Percentiles rank a stretch among this genome's conserved stretches.
phyloP scores from a whole-genome alignment of 2,888 invertebrate genomes.

The Bhutanitis thaidina region DNA sequence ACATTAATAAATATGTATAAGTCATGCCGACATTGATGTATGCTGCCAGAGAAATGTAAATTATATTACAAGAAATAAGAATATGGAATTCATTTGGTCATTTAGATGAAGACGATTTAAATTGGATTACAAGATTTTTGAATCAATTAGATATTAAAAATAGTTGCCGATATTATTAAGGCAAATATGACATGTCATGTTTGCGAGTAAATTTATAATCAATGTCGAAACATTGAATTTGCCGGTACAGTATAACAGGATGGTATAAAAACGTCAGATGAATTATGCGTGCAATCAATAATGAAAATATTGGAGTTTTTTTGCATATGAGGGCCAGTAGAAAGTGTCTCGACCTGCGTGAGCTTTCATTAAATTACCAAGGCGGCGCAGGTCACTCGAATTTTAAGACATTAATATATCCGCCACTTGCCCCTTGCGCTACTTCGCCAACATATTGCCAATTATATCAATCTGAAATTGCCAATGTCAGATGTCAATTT shows the following conservation, averaged over 20 bases:
- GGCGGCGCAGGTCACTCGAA: conserved; percentile 61
- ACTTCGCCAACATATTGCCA: conserved; percentile 71
- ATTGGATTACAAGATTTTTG: conserved; percentile 16
- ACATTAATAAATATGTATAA: conserved; percentile 68
- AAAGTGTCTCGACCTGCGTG: conserved; percentile 72
- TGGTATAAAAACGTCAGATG: conserved; percentile 75
- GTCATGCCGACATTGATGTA: conserved; percentile 49
- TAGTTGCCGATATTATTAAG: no score
- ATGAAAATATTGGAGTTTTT: conserved; percentile 70
- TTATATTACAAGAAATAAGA: conserved; percentile 47
- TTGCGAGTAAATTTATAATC: neutral
- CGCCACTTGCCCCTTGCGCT: conserved; percentile 63
- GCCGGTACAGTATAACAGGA: conserved; percentile 48
- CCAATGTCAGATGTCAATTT: conserved; percentile 39
- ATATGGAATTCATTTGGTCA: conserved; percentile 32
- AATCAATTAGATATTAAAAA: conserved; percentile 9
- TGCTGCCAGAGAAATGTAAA: conserved; percentile 62
- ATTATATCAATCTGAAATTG: conserved; percentile 62
- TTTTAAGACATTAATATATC: conserved; percentile 71
- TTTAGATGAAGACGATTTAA: conserved; percentile 12
- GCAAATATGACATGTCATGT: neutral
- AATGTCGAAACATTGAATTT: conserved; percentile 34
- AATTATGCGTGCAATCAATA: conserved; percentile 77
- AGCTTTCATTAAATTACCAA: conserved; percentile 72
- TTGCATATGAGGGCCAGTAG: conserved; percentile 46